phyloP scores from a whole-genome alignment of 2,797 vertebrate species.

The Spheniscus humboldti region DNA sequence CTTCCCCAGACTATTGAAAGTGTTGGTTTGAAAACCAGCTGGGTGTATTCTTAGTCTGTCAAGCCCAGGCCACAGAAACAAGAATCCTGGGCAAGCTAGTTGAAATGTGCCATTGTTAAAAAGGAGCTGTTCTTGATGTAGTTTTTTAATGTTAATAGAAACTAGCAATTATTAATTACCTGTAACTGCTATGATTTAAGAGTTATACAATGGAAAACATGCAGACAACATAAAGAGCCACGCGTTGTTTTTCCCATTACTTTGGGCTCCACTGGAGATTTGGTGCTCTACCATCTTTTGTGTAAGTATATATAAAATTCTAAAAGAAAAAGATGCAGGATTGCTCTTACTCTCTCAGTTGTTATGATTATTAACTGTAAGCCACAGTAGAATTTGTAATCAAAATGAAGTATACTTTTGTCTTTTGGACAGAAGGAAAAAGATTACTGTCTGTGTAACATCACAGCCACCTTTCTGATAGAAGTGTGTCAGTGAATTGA shows the following conservation, averaged over 20 bases:
- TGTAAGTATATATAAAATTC: neutral
- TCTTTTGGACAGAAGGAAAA: neutral
- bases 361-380: neutral
- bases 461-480: neutral
- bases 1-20: conserved; percentile 64
- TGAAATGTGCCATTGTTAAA: conserved; percentile 51
- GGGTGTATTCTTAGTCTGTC: conserved; percentile 70
- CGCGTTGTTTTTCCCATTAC: neutral
- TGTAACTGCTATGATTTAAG: conserved; percentile 37
- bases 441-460: neutral
- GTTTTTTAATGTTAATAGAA: conserved; percentile 55
- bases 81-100: conserved; percentile 62
- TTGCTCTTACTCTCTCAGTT: neutral
- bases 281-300: neutral
- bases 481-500: neutral
- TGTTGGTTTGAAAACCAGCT: conserved; percentile 75
- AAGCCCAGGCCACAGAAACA: conserved; percentile 64
- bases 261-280: conserved; percentile 3
- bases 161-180: conserved; percentile 60
- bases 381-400: neutral
- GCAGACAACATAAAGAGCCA: neutral
- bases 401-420: neutral
- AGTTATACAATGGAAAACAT: conserved; percentile 4
- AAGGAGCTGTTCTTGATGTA: conserved; percentile 57
- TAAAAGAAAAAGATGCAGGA: neutral